Base-by-base conservation (phyloP, 2,888 invertebrate genomes). In the Nephrocerus scutellatus region DNA sequence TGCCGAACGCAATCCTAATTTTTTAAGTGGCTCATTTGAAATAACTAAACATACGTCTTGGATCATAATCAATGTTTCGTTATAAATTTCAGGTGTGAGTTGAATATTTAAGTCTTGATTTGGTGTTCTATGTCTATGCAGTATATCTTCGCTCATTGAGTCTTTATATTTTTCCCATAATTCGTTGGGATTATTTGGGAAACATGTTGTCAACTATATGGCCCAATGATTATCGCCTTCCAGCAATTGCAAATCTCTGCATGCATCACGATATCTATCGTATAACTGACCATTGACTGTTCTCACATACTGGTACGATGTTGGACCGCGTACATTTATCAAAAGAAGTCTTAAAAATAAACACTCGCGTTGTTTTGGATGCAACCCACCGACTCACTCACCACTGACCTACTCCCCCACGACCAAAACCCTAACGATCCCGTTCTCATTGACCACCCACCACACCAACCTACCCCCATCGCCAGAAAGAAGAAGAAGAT, bases 281-380 rank as follows among this genome's bases (percentile, higher is more conserved):
- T 21, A 15, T 14, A 29, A 9, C 47, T 14, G 18, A 49, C 55
- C 58, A 53, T 62, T 47, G 34, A 65, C 56, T 39, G 57, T 65
- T 54, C 57, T 51, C 16, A 42, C 21, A 28, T 28, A 16, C 29
- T 42, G 23, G 34, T 36, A 39, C 30, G 36, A 43, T 23, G 39
- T 35, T 10, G 39, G 36, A 26, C 39, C 42, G n/a, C n/a, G n/a
- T n/a, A n/a, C n/a, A n/a, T n/a, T n/a, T n/a, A n/a, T n/a, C n/a
- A n/a, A n/a, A n/a, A n/a, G n/a, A n/a, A n/a, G n/a, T n/a, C n/a
- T n/a, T n/a, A n/a, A n/a, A n/a, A n/a, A n/a, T n/a, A n/a, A n/a
- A n/a, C n/a, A n/a, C n/a, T n/a, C n/a, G n/a, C n/a, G n/a, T n/a
- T n/a, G n/a, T n/a, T n/a, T n/a, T n/a, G n/a, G n/a, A n/a, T n/a